Percentiles rank a stretch among this genome's conserved stretches.
Evolutionary conservation across 2,888 invertebrate genomes (phyloP).

Genomic region (Peribatodes rhomboidaria): DNA sequence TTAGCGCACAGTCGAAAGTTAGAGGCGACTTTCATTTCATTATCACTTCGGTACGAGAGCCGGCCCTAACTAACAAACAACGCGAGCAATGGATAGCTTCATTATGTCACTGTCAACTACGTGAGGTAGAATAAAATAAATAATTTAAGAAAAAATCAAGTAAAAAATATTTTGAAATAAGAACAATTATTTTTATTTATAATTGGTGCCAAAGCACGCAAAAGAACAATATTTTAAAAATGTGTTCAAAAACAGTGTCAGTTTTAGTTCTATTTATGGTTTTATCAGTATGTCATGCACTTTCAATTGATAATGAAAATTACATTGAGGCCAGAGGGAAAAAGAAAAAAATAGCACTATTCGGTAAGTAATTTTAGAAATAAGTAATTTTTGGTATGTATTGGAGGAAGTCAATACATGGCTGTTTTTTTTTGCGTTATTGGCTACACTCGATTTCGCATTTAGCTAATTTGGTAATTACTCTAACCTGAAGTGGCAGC

Average conservation of each 20-base stretch:
- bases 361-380: constrained; percentile 68
- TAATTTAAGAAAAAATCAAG: constrained; percentile 10
- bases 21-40: constrained; percentile 56
- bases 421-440: too few relatives aligned
- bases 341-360: constrained; percentile 76
- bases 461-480: too few relatives aligned
- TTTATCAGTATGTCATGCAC: constrained; percentile 54
- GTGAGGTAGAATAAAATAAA: constrained; percentile 27
- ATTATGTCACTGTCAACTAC: constrained; percentile 51
- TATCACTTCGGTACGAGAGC: constrained; percentile 49
- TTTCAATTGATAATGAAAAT: constrained; percentile 44
- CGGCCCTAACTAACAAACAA: constrained; percentile 39
- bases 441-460: too few relatives aligned
- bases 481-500: too few relatives aligned
- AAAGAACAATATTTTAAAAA: constrained; percentile 36
- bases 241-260: constrained; percentile 51
- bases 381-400: too few relatives aligned
- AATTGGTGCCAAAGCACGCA: neutral
- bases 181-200: neutral
- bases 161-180: constrained; percentile 12
- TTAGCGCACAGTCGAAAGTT: constrained; percentile 55
- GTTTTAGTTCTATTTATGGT: constrained; percentile 49
- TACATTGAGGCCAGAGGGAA: constrained; percentile 72
- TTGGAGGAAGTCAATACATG: too few relatives aligned
- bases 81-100: constrained; percentile 37